phyloP scores from a whole-genome alignment of 2,888 invertebrate species.

The Coelopa pilipes region DNA sequence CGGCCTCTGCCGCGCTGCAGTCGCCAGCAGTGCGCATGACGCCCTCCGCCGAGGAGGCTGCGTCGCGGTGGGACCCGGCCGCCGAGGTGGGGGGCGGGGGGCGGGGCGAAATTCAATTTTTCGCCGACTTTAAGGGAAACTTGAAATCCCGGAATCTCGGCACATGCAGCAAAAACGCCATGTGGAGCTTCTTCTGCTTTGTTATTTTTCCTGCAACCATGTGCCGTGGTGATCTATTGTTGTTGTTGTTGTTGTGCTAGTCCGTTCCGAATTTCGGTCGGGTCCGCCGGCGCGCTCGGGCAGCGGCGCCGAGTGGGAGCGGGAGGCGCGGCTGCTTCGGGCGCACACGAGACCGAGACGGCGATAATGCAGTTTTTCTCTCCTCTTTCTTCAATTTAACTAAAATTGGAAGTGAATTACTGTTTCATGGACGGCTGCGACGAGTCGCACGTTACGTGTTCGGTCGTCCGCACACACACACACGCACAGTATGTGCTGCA shows the following conservation, averaged over 20 bases:
- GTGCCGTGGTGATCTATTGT: not conserved
- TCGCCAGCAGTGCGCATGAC: conserved; percentile 24
- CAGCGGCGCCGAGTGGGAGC: not conserved
- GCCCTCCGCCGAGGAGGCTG: not conserved
- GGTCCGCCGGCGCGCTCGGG: not conserved
- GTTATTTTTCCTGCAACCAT: too few species aligned
- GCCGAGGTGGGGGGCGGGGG: not conserved
- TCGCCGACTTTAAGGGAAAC: too few species aligned
- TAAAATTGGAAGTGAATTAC: conserved; percentile 17
- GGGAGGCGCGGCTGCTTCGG: not conserved
- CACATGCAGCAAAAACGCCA: too few species aligned
- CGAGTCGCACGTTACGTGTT: not conserved
- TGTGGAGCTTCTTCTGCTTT: too few species aligned
- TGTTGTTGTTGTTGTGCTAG: not conserved
- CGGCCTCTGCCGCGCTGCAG: not conserved
- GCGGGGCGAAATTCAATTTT: too few species aligned
- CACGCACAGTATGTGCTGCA: too few species aligned
- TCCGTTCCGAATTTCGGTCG: not conserved
- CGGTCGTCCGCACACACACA: too few species aligned
- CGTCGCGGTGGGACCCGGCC: not conserved
- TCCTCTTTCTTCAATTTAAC: conserved; percentile 12
- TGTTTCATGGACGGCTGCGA: not conserved
- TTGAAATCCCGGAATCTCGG: too few species aligned
- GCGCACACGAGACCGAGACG: not conserved
- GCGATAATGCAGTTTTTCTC: conserved; percentile 9